A percentile compares a stretch with the other conserved stretches of the same genome.
These are phyloP conservation scores for Phaetusa simplex DNA, from an alignment of 2,113 vertebrate species.

Conservation along the genomic window DNA sequence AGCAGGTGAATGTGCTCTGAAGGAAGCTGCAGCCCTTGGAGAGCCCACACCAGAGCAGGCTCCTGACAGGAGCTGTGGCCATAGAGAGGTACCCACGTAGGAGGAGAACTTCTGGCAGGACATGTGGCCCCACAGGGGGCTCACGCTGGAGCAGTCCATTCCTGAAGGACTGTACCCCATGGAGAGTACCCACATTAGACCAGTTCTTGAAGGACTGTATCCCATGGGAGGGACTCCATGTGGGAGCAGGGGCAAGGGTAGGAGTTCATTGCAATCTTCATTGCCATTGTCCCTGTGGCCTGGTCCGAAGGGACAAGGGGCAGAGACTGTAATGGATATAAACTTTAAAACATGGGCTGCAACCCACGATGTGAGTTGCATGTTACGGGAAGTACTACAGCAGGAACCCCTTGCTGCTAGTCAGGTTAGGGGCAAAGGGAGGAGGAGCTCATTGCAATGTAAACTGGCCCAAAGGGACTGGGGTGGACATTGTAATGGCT, in stretches of 20 bases:
- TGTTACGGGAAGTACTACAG: neutral
- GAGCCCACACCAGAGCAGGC: neutral
- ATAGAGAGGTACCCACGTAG: neutral
- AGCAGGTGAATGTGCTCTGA: neutral
- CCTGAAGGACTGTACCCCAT: neutral
- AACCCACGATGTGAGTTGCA: neutral
- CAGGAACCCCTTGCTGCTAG: neutral
- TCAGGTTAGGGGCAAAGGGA: neutral
- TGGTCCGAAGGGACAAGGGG: neutral
- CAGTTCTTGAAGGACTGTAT: neutral
- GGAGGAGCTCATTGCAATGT: neutral
- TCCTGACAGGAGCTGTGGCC: neutral
- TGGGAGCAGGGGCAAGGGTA: neutral
- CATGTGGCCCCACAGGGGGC: rapidly evolving
- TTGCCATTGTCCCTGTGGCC: neutral
- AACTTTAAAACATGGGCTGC: neutral
- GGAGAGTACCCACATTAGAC: neutral
- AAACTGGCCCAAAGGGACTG: neutral
- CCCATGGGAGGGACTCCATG: neutral
- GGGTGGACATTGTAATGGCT: neutral
- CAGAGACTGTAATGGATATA: neutral
- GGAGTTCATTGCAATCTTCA: neutral
- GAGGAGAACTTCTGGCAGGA: neutral
- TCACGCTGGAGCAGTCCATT: neutral
- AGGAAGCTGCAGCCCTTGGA: neutral